Evolutionary conservation across 2,113 vertebrate genomes (phyloP), one percentile per base, ranked within the genome.

Genomic region (Cynocephalus volans): DNA sequence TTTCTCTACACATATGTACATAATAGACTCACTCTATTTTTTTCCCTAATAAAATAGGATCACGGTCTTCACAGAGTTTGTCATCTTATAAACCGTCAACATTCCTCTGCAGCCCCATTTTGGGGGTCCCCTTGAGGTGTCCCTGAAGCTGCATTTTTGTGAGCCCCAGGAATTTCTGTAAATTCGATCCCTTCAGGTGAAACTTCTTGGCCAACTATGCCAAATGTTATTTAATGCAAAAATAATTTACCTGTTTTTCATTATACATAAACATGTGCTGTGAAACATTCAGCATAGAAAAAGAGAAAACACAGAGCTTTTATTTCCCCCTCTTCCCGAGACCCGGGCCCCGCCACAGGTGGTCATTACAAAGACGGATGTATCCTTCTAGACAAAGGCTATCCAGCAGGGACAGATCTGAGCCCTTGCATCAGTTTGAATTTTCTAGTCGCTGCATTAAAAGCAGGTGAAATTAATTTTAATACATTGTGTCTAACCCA

Each of bases 361-460:
- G 1, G 11, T 4, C 31, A 62, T 31, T 8, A 31, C 8, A 12
- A 12, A 28, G 17, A 8, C 50, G 1, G 1, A 0, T 7, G 4
- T 15, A 41, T 15, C 10, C 8, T 31, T 41, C 9, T 3, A 56
- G 93, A 65, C 2, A 50, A 23, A 26, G 1, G 7, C 19, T 1
- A 18, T 3, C 23, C 8, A 0, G 14, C 0, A n/a, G 79, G 60
- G 33, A 14, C 14, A 7, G 3, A 19, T 4, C 33, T 8, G 31
- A n/a, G 17, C 31, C 21, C 14, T 17, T 6, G 1, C 2, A 4
- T 8, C 19, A 31, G 23, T 31, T 19, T n/a, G 36, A 18, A 33
- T 1, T 56, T 83, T 26, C 26, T 26, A 52, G 26, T 1, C 9
- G 50, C 17, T 52, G 28, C 33, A 13, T n/a, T 24, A 50, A 1